phyloP scores from a whole-genome alignment of 2,888 invertebrate genomes.

The Acleris cristana region DNA sequence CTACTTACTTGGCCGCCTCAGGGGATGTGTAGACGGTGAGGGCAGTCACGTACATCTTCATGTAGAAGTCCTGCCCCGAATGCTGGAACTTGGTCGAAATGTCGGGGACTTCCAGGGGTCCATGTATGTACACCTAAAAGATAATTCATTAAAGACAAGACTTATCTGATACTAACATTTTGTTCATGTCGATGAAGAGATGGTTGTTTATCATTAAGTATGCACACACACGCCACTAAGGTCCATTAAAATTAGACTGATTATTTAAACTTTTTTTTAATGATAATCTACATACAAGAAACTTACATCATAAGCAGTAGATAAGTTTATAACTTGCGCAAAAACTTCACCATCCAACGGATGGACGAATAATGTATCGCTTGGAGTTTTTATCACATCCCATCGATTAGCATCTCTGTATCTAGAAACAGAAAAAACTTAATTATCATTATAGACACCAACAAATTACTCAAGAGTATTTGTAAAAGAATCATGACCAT shows the following conservation, averaged over 20 bases:
- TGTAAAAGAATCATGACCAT: too few relatives aligned
- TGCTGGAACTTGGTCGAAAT: slow-evolving; percentile 83
- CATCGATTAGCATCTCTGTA: slow-evolving; percentile 85
- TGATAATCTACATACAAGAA: slow-evolving; percentile 12
- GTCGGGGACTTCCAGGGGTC: slow-evolving; percentile 87
- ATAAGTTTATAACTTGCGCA: slow-evolving; percentile 88
- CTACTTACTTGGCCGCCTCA: slow-evolving; percentile 78
- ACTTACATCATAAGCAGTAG: slow-evolving; percentile 86
- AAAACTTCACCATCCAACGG: slow-evolving; percentile 90
- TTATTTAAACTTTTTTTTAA: too few relatives aligned
- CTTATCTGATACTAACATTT: too few relatives aligned
- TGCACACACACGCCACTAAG: too few relatives aligned
- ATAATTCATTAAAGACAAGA: not conserved
- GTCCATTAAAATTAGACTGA: too few relatives aligned
- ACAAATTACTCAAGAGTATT: too few relatives aligned
- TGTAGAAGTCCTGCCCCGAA: slow-evolving; percentile 80
- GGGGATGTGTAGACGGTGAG: slow-evolving; percentile 83
- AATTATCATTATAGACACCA: too few relatives aligned
- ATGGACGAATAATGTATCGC: slow-evolving; percentile 84
- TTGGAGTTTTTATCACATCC: slow-evolving; percentile 69
- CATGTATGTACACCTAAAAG: slow-evolving; percentile 85
- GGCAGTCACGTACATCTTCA: slow-evolving; percentile 85
- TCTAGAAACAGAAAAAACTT: slow-evolving; percentile 51
- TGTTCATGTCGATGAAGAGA: not conserved
- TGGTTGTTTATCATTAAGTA: too few relatives aligned